Evolutionary conservation across 1,140 invertebrate species (phyloP), one percentile per base, ranked within the genome.

Genomic region (Zaprionus africanus): DNA sequence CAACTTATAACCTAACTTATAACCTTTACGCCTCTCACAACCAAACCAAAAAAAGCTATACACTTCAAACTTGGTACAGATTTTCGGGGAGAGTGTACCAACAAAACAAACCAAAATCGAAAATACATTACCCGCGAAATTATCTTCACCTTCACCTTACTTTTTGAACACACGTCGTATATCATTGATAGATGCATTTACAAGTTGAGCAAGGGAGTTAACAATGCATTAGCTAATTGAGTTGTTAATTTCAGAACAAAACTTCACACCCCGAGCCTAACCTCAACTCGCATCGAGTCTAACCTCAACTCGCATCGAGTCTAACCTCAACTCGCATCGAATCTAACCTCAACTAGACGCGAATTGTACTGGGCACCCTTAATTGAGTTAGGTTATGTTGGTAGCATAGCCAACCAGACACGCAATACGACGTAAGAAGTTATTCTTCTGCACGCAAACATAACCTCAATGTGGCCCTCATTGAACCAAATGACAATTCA

Each of bases 361-460:
- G 4, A 1, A 13, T 51, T 22, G 17, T 19, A 24, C 46, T 12
- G 24, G 46, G 11, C 13, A 12, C 46, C n/a, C 4, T 22, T 43
- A 81, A 81, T 81, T 81, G 78, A 79, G 78, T 31, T 79, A 69
- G 46, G 53, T 49, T 49, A 84, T 88, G 82, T 81, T 88, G 85
- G 85, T 85, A 68, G 78, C 84, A 81, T 90, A 79, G 56, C 43
- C 53, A 84, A 66, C 65, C 38, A 19, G 71, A 68, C 68, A 81
- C 77, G 80, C 83, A 76, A 81, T 36, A 41, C 15, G 38, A 41
- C 9, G 34, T 3, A 2, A 12, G 1, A 1, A 22, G 22, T 22
- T 22, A 22, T 22, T 22, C 2, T 22, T 22, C 12, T 17, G 36
- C 81, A 84, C 59, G 81, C 81, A 79, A 80, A 60, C 41, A 13